These are phyloP conservation scores for Pampusana beccarii DNA, from an alignment of 2,113 vertebrate species.

Conservation along the genomic window DNA sequence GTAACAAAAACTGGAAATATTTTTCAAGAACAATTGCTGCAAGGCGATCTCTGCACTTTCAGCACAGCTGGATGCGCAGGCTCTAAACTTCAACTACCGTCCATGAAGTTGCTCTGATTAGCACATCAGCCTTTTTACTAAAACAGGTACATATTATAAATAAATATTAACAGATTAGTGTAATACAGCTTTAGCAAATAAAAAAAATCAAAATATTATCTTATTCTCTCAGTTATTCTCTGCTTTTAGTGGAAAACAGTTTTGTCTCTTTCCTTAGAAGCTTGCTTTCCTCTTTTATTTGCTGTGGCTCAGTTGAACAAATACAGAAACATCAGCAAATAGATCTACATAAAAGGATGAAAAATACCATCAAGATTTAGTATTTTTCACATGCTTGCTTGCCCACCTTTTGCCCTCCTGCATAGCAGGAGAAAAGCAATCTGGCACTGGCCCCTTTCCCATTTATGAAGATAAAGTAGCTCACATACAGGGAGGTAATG, in stretches of 20 bases:
- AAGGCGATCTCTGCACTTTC: background rate
- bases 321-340: background rate
- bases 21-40: conserved; percentile 1
- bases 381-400: background rate
- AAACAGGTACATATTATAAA: background rate
- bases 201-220: background rate
- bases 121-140: background rate
- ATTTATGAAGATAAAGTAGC: background rate
- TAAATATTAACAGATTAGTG: background rate
- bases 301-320: background rate
- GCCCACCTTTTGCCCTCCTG: background rate
- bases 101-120: background rate
- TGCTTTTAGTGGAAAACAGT: background rate
- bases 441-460: background rate
- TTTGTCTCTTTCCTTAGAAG: background rate
- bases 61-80: background rate
- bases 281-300: background rate
- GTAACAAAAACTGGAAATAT: background rate
- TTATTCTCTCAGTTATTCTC: background rate
- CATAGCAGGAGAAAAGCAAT: background rate
- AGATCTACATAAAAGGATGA: background rate
- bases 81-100: background rate
- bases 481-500: background rate
- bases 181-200: background rate
- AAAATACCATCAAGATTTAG: background rate